Evolutionary conservation across 2,888 invertebrate genomes (phyloP).

Genomic region (Torymus tubicola): DNA sequence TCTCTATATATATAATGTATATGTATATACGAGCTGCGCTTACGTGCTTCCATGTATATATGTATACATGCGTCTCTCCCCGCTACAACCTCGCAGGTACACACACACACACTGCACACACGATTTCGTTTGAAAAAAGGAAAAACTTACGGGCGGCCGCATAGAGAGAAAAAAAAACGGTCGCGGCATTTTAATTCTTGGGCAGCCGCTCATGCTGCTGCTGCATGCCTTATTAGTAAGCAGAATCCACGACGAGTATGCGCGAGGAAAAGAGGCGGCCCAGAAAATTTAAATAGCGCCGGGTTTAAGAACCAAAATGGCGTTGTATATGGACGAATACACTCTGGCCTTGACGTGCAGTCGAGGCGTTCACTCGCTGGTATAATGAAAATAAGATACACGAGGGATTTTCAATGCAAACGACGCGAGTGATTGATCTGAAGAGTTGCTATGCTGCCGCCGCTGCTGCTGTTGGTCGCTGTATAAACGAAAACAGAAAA

Average conservation of each 20-base stretch:
- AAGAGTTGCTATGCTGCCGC: background rate
- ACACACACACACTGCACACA: too few species aligned
- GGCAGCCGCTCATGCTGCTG: background rate
- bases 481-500: conserved; percentile 16
- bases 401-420: background rate
- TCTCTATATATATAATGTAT: background rate
- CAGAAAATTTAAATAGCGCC: conserved; percentile 37
- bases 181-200: conserved; percentile 34
- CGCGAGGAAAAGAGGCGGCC: background rate
- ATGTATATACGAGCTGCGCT: background rate
- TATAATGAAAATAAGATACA: too few species aligned
- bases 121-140: background rate
- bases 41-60: conserved; percentile 32
- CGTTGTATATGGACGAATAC: too few species aligned
- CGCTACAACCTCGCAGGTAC: background rate
- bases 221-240: conserved; percentile 31
- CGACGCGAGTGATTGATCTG: conserved; percentile 13
- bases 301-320: too few species aligned
- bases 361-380: too few species aligned
- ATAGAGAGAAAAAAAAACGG: background rate
- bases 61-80: conserved; percentile 5
- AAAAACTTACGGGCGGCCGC: background rate
- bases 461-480: too few species aligned
- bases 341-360: too few species aligned
- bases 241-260: conserved; percentile 3